Evolutionary conservation across 1,140 invertebrate species (phyloP).

Genomic region (Caenorhabditis tropicalis): DNA sequence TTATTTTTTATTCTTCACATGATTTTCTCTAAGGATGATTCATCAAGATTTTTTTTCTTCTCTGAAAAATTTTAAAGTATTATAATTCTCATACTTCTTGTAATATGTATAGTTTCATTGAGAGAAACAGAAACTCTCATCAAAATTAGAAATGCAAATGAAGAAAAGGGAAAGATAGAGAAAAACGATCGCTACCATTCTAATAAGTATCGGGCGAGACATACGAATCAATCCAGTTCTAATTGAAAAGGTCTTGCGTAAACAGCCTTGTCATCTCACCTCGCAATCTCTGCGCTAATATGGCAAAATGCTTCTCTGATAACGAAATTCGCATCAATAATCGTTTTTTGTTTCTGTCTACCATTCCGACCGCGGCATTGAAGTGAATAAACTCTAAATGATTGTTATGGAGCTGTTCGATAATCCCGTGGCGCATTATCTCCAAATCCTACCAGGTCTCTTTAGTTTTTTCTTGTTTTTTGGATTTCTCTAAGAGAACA

Average conservation of each 20-base stretch:
- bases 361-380: neutral
- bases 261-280: conserved; percentile 45
- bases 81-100: neutral
- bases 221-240: conserved; percentile 16
- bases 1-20: too few relatives aligned
- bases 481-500: neutral
- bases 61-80: too few relatives aligned
- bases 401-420: conserved; percentile 13
- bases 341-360: conserved; percentile 33
- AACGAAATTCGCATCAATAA: conserved; percentile 37
- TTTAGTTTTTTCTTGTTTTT: neutral
- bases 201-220: conserved; percentile 10
- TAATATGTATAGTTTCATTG: neutral
- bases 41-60: too few relatives aligned
- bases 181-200: conserved; percentile 27
- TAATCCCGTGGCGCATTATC: conserved; percentile 29
- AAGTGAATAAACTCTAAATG: neutral
- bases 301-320: conserved; percentile 9
- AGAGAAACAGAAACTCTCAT: neutral
- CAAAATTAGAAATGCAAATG: conserved; percentile 46
- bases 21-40: too few relatives aligned
- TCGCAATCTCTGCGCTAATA: conserved; percentile 40
- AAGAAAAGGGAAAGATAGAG: neutral
- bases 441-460: conserved; percentile 25
- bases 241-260: conserved; percentile 23